These are phyloP conservation scores for Adelosebastes latens DNA, from an alignment of 2,797 vertebrate genomes.

Conservation along the genomic window DNA sequence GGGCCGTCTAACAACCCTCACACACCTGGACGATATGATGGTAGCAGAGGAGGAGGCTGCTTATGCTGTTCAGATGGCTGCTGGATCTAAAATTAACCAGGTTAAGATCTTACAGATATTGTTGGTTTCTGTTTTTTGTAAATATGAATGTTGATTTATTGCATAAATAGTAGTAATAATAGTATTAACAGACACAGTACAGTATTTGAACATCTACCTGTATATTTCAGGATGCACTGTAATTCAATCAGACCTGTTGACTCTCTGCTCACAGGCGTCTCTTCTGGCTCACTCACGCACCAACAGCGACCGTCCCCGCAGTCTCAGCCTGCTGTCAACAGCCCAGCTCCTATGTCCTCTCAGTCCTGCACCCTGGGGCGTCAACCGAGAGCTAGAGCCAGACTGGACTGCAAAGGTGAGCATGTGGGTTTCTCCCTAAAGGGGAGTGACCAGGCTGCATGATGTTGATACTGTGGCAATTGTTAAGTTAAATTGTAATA, in stretches of 20 bases:
- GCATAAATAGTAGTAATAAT: too few species aligned
- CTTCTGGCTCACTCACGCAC: slow-evolving; percentile 82
- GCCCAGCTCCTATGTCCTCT: slow-evolving; percentile 85
- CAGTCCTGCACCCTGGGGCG: slow-evolving; percentile 76
- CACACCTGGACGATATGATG: slow-evolving; percentile 77
- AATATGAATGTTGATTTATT: not conserved
- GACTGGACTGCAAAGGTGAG: slow-evolving; percentile 85
- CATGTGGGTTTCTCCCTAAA: not conserved
- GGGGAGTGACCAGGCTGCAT: not conserved
- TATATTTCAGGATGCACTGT: not conserved
- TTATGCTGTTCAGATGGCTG: slow-evolving; percentile 68
- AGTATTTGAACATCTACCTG: not conserved
- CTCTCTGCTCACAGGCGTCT: slow-evolving; percentile 70
- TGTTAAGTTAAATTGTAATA: not conserved
- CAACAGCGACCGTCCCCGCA: slow-evolving; percentile 76
- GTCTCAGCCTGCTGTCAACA: slow-evolving; percentile 86
- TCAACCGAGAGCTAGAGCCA: slow-evolving; percentile 66
- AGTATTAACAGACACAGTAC: not conserved
- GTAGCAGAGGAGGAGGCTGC: slow-evolving; percentile 83
- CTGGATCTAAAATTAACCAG: slow-evolving; percentile 82
- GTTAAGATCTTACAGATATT: slow-evolving; percentile 52
- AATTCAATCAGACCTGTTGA: slow-evolving; percentile 24
- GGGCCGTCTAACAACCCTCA: slow-evolving; percentile 82
- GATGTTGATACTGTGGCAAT: not conserved
- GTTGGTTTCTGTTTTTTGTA: not conserved